Conservation (phyloP, 2,888 invertebrate genomes). For the Drosophila falleni region DNA sequence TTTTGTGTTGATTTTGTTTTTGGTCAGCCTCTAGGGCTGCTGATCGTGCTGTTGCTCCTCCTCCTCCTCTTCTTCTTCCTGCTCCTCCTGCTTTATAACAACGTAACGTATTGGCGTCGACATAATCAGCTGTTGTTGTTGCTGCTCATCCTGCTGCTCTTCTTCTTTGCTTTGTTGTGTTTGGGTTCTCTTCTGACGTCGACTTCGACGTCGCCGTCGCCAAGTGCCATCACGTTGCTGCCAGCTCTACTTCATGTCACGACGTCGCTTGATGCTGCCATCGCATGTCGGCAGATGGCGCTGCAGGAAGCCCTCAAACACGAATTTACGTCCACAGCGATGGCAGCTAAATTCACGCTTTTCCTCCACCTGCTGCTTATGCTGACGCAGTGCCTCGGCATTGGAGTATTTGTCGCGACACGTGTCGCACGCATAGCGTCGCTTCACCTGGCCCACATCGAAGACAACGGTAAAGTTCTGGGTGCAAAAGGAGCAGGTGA, state of each 20-base stretch:
- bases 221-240: conserved; percentile 65
- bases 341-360: conserved; percentile 84
- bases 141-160: not conserved
- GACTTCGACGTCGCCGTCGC: conserved; percentile 52
- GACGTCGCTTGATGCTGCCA: conserved; percentile 84
- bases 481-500: conserved; percentile 84
- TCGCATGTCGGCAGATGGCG: conserved; percentile 84
- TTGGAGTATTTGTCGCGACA: conserved; percentile 85
- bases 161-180: not conserved
- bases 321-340: conserved; percentile 84
- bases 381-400: conserved; percentile 83
- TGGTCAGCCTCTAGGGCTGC: conserved; percentile 39
- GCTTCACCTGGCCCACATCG: conserved; percentile 84
- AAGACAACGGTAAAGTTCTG: conserved; percentile 84
- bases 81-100: conserved; percentile 56
- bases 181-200: conserved; percentile 36
- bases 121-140: conserved; percentile 21
- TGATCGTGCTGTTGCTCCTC: conserved; percentile 2
- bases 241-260: conserved; percentile 82
- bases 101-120: conserved; percentile 60
- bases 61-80: conserved; percentile 15
- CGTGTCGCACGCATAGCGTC: conserved; percentile 84
- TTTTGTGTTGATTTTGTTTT: not conserved
- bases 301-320: conserved; percentile 85
- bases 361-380: conserved; percentile 84